phyloP scores from a whole-genome alignment of 2,888 invertebrate genomes.

The Limenitis camilla region DNA sequence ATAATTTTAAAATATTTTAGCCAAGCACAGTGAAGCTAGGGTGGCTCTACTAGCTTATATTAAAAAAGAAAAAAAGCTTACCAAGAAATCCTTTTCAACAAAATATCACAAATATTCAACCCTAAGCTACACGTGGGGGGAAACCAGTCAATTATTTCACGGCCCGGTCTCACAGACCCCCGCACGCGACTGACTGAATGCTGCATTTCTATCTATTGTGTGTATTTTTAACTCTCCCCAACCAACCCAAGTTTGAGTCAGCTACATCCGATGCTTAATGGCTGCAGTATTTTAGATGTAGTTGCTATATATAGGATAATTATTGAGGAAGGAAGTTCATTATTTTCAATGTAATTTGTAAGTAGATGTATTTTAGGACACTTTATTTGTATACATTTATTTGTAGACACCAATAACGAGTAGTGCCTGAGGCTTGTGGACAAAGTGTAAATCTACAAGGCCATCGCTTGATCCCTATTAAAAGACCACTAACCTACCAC shows the following conservation, averaged over 20 bases:
- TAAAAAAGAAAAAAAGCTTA: too few relatives aligned
- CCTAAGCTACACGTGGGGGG: conserved; percentile 1
- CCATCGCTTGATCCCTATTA: too few relatives aligned
- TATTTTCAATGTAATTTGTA: background rate
- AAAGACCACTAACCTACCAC: too few relatives aligned
- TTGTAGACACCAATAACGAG: background rate
- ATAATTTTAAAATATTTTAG: too few relatives aligned
- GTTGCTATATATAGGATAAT: conserved; percentile 3
- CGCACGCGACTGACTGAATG: conserved; percentile 38
- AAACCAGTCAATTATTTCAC: conserved; percentile 7
- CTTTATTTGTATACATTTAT: background rate
- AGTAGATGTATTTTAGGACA: background rate
- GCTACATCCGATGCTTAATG: conserved; percentile 22
- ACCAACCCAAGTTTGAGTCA: conserved; percentile 41
- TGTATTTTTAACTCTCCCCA: conserved; percentile 64
- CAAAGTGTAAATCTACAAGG: too few relatives aligned
- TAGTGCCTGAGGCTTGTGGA: too few relatives aligned
- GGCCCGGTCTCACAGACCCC: conserved; percentile 18
- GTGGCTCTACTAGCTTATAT: too few relatives aligned
- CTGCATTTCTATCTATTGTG: conserved; percentile 33
- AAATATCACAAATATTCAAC: conserved; percentile 8
- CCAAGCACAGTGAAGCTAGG: too few relatives aligned
- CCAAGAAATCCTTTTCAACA: background rate
- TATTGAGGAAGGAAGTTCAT: background rate
- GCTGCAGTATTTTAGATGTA: conserved; percentile 12